Percentiles rank a stretch among this genome's conserved stretches.
Conservation (phyloP, 2,888 invertebrate genomes). For the Nasonovia ribisnigri region DNA sequence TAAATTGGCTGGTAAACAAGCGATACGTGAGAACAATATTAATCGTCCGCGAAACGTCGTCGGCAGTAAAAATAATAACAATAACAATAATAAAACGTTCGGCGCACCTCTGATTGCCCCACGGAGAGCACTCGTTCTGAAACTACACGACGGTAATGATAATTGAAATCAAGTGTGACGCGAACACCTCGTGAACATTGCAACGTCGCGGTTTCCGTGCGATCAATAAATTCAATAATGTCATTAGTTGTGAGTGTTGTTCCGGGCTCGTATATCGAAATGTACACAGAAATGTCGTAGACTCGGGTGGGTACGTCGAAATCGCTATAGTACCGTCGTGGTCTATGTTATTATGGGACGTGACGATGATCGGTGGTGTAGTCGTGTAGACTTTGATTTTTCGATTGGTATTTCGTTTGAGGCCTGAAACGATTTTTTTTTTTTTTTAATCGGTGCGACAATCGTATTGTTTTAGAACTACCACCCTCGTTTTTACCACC, state of each 20-base stretch:
- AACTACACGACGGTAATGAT: background rate
- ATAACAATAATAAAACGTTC: conserved; percentile 7
- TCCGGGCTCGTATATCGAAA: background rate
- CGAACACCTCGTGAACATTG: background rate
- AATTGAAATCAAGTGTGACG: conserved; percentile 10
- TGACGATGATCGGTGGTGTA: background rate
- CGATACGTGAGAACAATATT: conserved; percentile 37
- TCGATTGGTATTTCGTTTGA: background rate
- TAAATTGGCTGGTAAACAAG: conserved; percentile 41
- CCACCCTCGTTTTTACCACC: background rate
- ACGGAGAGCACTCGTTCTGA: background rate
- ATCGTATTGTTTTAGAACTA: background rate
- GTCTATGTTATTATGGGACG: background rate
- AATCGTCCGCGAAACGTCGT: background rate
- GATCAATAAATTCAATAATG: background rate
- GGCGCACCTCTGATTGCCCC: conserved; percentile 12
- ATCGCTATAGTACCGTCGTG: too few species aligned
- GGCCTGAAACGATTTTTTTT: background rate
- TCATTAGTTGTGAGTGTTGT: background rate
- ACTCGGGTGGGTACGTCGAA: background rate
- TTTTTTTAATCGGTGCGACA: background rate
- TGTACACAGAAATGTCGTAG: background rate
- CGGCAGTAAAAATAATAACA: conserved; percentile 16
- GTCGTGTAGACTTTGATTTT: background rate
- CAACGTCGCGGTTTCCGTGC: background rate